These are phyloP conservation scores for Chrysolina oricalcia DNA, from an alignment of 2,888 invertebrate species.

Conservation along the genomic window DNA sequence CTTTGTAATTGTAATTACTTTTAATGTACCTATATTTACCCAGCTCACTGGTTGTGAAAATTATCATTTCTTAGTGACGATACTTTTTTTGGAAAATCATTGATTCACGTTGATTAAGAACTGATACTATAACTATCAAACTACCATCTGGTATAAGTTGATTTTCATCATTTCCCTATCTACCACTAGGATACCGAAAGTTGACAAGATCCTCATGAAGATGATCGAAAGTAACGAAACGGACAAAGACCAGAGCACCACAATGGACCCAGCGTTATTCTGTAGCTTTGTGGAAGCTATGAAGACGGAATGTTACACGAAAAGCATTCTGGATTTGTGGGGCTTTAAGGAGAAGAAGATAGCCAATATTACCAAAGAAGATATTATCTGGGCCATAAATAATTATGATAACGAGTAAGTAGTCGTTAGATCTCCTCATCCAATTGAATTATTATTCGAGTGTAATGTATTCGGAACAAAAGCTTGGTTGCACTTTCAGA, in stretches of 20 bases:
- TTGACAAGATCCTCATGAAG: constrained; percentile 57
- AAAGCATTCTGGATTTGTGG: constrained; percentile 83
- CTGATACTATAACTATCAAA: no score
- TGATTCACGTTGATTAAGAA: no score
- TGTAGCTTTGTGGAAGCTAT: constrained; percentile 79
- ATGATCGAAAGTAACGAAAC: constrained; percentile 48
- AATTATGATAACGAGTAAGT: constrained; percentile 72
- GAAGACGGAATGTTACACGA: constrained; percentile 76
- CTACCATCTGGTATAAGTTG: no score
- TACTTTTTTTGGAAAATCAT: no score
- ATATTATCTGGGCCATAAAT: constrained; percentile 78
- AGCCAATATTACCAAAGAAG: constrained; percentile 74
- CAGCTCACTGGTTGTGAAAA: no score
- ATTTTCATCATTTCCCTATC: background rate
- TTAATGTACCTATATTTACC: no score
- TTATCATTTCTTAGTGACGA: no score
- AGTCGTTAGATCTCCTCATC: background rate
- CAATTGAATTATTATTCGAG: no score
- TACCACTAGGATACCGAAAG: constrained; percentile 60
- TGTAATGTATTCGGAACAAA: no score
- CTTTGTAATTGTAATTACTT: no score
- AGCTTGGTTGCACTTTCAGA: no score
- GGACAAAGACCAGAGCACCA: constrained; percentile 74
- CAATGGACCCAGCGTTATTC: constrained; percentile 76
- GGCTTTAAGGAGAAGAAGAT: constrained; percentile 75